Evolutionary conservation across 2,113 vertebrate species (phyloP), one percentile per base, ranked within the genome.

Genomic region (Poicephalus meyeri): DNA sequence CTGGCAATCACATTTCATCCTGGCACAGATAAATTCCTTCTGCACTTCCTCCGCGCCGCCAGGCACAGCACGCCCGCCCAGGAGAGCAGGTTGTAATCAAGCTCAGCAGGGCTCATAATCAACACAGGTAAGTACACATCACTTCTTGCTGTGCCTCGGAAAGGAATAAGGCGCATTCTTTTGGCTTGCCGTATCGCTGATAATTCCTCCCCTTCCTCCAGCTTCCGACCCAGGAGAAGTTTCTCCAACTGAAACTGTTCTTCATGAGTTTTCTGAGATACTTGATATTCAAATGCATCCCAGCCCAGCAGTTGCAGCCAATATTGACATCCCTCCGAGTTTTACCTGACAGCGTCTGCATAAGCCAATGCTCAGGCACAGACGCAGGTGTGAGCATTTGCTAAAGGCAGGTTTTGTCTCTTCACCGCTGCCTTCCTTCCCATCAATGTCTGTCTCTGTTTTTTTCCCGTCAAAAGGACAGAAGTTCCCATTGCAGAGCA

Each of bases 91-190:
- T 89, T 87, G 25, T 84, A 89, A 95, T 94, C 91, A 89, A 71
- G 91, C 93, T 87, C 95, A 95, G 95, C 50, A 0, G 95, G 93
- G 87, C 78, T 91, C 65, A 11, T 53, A 78, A 95, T 95, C 95
- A 86, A 35, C 91, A 58, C 83, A 94, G 91, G 91, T 95, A 96
- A 90, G 92, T 93, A 74, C 86, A 76, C 74, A 35, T 7, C 3
- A 1, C 8, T 3, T 18, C 91, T 92, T 0, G 9, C 88, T 86
- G 91, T 42, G 94, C 61, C 61, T 61, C 3, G 2, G 76, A 88
- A 93, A 80, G 41, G 87, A 81, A 84, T 58, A 86, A 83, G 46
- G 89, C 4, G 14, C 73, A 42, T 33, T 65, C 65, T 70, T 70
- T 89, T 74, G 13, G 7, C 69, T 47, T 80, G 80, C 76, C 37